A percentile compares a stretch with the other conserved stretches of the same genome.
These are phyloP conservation scores for Indicator indicator DNA, from an alignment of 2,113 vertebrate species.

Conservation along the genomic window DNA sequence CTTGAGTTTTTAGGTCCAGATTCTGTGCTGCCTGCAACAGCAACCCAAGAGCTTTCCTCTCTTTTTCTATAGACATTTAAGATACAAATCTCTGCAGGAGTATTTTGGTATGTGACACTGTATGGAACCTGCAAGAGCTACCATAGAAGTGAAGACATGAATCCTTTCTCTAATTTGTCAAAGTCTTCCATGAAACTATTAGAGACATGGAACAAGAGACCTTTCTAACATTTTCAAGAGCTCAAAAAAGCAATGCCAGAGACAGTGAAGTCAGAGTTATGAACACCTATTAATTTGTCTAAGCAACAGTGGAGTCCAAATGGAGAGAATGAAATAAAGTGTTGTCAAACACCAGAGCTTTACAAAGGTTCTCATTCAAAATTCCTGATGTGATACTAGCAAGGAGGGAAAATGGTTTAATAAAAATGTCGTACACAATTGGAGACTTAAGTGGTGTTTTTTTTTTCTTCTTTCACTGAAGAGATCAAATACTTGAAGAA, in stretches of 20 bases:
- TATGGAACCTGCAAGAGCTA: neutral
- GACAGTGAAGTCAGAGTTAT: neutral
- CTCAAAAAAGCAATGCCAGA: neutral
- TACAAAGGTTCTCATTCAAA: conserved; percentile 1
- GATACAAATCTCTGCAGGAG: conserved; percentile 17
- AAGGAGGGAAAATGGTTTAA: neutral
- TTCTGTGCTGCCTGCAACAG: neutral
- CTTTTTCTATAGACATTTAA: conserved; percentile 31
- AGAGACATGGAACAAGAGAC: neutral
- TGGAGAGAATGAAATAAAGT: neutral
- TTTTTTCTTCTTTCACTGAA: neutral
- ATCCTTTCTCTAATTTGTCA: conserved; percentile 43
- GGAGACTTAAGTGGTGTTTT: neutral
- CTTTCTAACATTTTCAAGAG: neutral
- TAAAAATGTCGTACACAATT: neutral
- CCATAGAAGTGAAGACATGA: neutral
- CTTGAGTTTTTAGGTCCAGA: neutral
- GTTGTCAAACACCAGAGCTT: neutral
- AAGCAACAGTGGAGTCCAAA: neutral
- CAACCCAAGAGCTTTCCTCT: neutral
- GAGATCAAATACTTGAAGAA: neutral
- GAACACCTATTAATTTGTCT: neutral
- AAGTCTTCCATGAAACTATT: neutral
- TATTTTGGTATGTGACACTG: neutral
- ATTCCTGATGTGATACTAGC: neutral